Percentiles rank a stretch among this genome's conserved stretches.
Conservation (phyloP, 1,140 invertebrate genomes). For the Halotydeus destructor region DNA sequence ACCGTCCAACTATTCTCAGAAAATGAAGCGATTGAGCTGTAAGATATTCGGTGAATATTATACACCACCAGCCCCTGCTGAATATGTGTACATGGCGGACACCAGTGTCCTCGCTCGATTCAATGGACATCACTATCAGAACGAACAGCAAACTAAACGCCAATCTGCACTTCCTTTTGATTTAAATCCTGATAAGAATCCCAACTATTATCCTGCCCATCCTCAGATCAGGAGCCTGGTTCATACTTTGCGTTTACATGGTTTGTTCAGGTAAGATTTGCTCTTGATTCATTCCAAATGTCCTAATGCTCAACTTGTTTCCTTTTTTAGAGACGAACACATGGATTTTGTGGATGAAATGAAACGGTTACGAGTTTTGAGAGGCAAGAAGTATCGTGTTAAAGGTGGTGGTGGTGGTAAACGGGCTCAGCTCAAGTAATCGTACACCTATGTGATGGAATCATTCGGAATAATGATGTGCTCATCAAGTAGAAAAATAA, state of each 20-base stretch:
- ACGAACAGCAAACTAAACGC: neutral
- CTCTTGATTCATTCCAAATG: neutral
- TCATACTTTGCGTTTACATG: conserved; percentile 14
- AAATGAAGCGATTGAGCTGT: conserved; percentile 66
- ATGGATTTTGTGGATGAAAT: conserved; percentile 79
- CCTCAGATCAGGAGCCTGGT: conserved; percentile 42
- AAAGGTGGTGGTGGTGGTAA: neutral
- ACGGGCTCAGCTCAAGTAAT: neutral
- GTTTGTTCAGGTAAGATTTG: conserved; percentile 16
- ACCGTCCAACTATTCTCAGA: conserved; percentile 44
- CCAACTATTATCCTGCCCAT: conserved; percentile 64
- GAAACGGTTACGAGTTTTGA: conserved; percentile 42
- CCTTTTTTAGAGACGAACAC: conserved; percentile 51
- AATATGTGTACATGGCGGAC: neutral
- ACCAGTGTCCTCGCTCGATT: neutral
- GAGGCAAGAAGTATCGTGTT: conserved; percentile 38
- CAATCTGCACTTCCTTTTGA: conserved; percentile 2
- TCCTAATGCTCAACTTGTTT: neutral
- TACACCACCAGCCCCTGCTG: conserved; percentile 32
- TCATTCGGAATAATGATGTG: too few species aligned
- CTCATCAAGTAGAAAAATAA: too few species aligned
- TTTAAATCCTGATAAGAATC: conserved; percentile 4
- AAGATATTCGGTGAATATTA: conserved; percentile 73
- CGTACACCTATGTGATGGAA: too few species aligned
- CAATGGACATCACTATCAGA: neutral